Percentiles rank a stretch among this genome's conserved stretches.
Conservation (phyloP, 2,113 vertebrate species). For the Phalacrocorax carbo region DNA sequence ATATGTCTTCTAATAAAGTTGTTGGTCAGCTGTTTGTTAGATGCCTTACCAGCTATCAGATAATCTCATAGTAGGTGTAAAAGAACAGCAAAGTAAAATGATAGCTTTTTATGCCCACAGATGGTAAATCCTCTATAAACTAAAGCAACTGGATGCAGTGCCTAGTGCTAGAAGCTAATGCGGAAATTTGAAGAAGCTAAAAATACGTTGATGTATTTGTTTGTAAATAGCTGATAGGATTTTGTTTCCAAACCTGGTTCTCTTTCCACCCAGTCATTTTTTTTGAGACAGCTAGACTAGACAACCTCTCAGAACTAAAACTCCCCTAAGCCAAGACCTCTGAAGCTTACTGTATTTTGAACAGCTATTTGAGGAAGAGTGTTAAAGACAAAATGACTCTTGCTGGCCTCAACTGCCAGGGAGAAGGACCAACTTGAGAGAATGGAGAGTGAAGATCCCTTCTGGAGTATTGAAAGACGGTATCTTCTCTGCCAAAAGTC, state of each 20-base stretch:
- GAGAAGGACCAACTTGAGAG: not conserved
- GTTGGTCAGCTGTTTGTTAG: constrained; percentile 21
- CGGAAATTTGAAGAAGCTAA: not conserved
- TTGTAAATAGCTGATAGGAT: not conserved
- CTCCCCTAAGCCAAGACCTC: not conserved
- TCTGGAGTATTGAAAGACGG: not conserved
- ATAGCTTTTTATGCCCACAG: not conserved
- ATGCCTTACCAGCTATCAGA: not conserved
- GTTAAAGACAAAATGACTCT: not conserved
- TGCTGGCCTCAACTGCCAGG: not conserved
- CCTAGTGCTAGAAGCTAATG: not conserved
- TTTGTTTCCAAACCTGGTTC: not conserved
- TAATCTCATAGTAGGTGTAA: not conserved
- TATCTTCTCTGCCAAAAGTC: not conserved
- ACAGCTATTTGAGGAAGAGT: not conserved
- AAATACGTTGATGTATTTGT: not conserved
- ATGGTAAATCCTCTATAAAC: not conserved
- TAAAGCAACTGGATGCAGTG: not conserved
- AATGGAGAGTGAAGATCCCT: not conserved
- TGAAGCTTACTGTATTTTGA: not conserved
- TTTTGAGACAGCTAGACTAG: not conserved
- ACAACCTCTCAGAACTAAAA: not conserved
- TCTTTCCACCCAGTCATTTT: not conserved
- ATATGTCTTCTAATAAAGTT: not conserved
- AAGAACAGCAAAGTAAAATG: not conserved